Percentiles rank a stretch among this genome's conserved stretches.
Conservation (phyloP, 2,888 invertebrate genomes). For the Fragum fragum region DNA sequence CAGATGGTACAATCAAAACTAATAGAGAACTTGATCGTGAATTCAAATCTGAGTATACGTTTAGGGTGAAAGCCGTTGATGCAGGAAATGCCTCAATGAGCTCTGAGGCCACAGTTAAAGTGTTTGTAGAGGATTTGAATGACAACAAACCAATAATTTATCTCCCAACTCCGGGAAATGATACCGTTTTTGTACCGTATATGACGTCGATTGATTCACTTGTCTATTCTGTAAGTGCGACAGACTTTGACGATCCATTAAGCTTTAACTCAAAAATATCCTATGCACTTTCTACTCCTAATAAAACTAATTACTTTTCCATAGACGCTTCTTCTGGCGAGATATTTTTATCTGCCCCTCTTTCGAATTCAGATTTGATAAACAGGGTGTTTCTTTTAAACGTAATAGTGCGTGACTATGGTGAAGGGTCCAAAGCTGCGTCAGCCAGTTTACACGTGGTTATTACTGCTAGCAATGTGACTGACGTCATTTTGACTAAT, state of each 20-base stretch:
- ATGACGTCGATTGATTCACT: constrained; percentile 68
- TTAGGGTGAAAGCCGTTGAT: constrained; percentile 79
- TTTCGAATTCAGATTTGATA: constrained; percentile 50
- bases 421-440: constrained; percentile 40
- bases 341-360: constrained; percentile 64
- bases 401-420: constrained; percentile 62
- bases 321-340: constrained; percentile 73
- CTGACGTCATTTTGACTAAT: constrained; percentile 24
- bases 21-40: constrained; percentile 76
- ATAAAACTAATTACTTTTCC: constrained; percentile 71
- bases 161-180: constrained; percentile 74
- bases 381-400: constrained; percentile 60
- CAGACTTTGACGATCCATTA: constrained; percentile 71
- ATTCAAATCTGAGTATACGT: constrained; percentile 70
- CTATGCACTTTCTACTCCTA: constrained; percentile 71
- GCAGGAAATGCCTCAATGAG: constrained; percentile 71
- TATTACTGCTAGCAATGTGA: constrained; percentile 52
- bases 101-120: constrained; percentile 73
- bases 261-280: constrained; percentile 73
- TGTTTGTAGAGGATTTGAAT: constrained; percentile 81
- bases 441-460: constrained; percentile 55
- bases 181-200: constrained; percentile 71
- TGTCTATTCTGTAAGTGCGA: constrained; percentile 70
- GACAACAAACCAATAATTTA: constrained; percentile 81
- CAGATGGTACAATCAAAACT: constrained; percentile 76